A percentile compares a stretch with the other conserved stretches of the same genome.
phyloP scores from a whole-genome alignment of 1,140 invertebrate genomes.

The Matsumurasca onukii region DNA sequence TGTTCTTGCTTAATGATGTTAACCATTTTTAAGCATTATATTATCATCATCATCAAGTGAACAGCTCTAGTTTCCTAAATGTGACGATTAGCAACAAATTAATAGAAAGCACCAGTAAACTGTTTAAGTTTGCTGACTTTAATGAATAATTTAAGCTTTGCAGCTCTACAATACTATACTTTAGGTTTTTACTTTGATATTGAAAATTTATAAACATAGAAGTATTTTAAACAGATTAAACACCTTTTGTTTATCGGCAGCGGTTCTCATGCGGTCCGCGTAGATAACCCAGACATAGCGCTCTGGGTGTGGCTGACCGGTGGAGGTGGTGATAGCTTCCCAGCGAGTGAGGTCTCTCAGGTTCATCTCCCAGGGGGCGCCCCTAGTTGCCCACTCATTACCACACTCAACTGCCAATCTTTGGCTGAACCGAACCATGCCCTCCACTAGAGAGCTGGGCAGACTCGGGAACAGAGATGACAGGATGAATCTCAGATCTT shows the following conservation, averaged over 20 bases:
- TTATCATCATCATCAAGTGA: too few species aligned
- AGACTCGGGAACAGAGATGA: constrained; percentile 50
- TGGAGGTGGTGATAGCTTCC: constrained; percentile 73
- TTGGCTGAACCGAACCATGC: constrained; percentile 81
- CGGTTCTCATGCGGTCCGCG: constrained; percentile 74
- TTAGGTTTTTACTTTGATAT: too few species aligned
- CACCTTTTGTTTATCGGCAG: constrained; percentile 66
- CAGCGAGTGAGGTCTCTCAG: constrained; percentile 92
- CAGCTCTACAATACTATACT: too few species aligned
- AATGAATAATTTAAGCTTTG: too few species aligned
- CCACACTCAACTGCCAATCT: constrained; percentile 51
- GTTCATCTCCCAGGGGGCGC: constrained; percentile 96
- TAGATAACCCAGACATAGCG: constrained; percentile 77
- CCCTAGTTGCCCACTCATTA: constrained; percentile 70
- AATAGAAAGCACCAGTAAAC: too few species aligned
- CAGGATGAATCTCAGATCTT: constrained; percentile 70
- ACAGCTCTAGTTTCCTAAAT: too few species aligned
- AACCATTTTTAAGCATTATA: too few species aligned
- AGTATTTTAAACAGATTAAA: too few species aligned
- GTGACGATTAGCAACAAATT: too few species aligned
- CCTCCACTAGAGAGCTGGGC: constrained; percentile 55
- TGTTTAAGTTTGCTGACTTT: too few species aligned
- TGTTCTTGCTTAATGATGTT: too few species aligned
- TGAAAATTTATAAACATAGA: too few species aligned
- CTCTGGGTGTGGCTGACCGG: constrained; percentile 54